Base-by-base conservation (phyloP, 2,113 vertebrate genomes). In the Hirundichthys speculiger region DNA sequence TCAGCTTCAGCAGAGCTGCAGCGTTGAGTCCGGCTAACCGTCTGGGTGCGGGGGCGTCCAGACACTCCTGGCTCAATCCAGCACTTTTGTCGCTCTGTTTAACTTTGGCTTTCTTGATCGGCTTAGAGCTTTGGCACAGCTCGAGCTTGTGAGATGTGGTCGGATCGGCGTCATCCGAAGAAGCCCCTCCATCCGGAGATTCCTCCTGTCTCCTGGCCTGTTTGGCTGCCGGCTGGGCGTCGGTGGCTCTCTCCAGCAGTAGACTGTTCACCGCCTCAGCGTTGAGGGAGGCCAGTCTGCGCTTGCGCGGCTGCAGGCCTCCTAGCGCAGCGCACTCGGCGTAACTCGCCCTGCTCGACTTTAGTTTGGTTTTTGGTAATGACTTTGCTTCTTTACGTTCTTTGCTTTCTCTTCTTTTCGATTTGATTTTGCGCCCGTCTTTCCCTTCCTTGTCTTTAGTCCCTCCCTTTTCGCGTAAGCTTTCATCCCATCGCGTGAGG, bases 191-290 rank as follows among this genome's bases (percentile, higher is more conserved):
- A 22, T 73, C 74, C 2, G 20, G 22, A n/a, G 73, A 53, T 62
- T 89, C 82, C 9, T 92, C 91, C 19, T 75, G 92, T 84, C 90
- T 90, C 80, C 85, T 38, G 0, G 91, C 77, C 11, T 83, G 77
- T 34, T 92, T 91, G 50, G 84, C 69, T 19, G 86, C 73, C 0
- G 69, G 57, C 55, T 88, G 89, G 15, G 87, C 75, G 3, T 95
- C 94, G 0, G 92, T 68, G 1, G 84, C 86, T 55, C 95, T 93
- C 58, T 97, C 96, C 1, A 99, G 92, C 16, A 99, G 92, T 21
- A 98, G 86, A 60, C 95, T 97, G 87, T 98, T 98, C 12, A 99
- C 94, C 0, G 96, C 97, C 85, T 99, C 97, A 0, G 97, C 97
- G 0, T 99, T 99, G 20, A 98, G 93, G 12, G 96, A 98, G n/a